Evolutionary conservation across 2,797 vertebrate species (phyloP).

Genomic region (Phoeniculus purpureus): DNA sequence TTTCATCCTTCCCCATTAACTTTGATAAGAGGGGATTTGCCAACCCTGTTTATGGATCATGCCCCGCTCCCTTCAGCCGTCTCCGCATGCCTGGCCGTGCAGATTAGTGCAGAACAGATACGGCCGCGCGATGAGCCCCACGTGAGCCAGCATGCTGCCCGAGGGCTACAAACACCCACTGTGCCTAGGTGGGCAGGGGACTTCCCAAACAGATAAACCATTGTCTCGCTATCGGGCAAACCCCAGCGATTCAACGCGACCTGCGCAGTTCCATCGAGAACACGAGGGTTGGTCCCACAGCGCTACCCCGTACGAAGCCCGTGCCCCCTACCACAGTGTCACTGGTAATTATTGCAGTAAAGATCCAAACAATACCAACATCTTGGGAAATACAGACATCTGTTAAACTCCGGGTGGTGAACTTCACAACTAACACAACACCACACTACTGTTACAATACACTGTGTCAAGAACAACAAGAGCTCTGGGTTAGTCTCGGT

Average conservation of each 20-base stretch:
- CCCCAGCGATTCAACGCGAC: not conserved
- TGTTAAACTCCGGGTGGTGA: constrained; percentile 71
- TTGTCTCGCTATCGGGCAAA: not conserved
- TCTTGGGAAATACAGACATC: constrained; percentile 79
- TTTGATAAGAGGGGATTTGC: not conserved
- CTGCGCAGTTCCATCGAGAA: not conserved
- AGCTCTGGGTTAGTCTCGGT: constrained; percentile 68
- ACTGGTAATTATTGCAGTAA: constrained; percentile 42
- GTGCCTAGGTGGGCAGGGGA: constrained; percentile 66
- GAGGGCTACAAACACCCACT: not conserved
- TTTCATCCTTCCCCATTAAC: not conserved
- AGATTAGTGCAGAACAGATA: not conserved
- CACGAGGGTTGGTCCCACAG: rapidly evolving
- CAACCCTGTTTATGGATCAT: constrained; percentile 47
- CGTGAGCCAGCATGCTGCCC: constrained; percentile 43
- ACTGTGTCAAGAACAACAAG: constrained; percentile 73
- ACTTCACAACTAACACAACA: constrained; percentile 75
- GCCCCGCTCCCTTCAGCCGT: not conserved
- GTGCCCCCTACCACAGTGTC: constrained; percentile 45
- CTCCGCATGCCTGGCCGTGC: constrained; percentile 44
- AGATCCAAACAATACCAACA: constrained; percentile 73
- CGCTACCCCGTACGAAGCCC: not conserved
- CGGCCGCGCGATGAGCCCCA: not conserved
- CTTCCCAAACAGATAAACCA: not conserved
- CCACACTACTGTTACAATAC: constrained; percentile 74